A percentile compares a stretch with the other conserved stretches of the same genome.
Evolutionary conservation across 2,888 invertebrate species (phyloP).

Genomic region (Agriopis marginaria): DNA sequence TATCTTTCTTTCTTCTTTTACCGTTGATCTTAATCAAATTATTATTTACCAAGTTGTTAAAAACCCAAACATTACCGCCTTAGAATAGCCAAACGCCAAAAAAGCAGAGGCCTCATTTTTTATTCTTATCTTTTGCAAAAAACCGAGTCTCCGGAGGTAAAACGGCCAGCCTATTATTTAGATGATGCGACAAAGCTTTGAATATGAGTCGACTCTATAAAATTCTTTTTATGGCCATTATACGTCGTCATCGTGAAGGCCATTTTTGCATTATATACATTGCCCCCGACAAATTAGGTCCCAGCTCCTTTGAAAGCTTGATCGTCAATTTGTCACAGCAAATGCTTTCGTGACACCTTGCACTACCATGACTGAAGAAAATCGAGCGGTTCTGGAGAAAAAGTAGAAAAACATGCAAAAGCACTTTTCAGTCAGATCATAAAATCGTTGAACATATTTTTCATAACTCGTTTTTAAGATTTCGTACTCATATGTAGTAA

Average conservation of each 20-base stretch:
- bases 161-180: constrained; percentile 72
- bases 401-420: constrained; percentile 30
- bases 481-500: no score
- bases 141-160: constrained; percentile 62
- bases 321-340: constrained; percentile 22
- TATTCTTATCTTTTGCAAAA: constrained; percentile 63
- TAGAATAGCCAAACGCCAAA: constrained; percentile 45
- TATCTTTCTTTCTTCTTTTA: not conserved
- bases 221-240: constrained; percentile 53
- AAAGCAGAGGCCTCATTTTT: constrained; percentile 55
- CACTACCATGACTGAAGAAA: constrained; percentile 21
- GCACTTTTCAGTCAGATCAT: constrained; percentile 1
- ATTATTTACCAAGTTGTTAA: constrained; percentile 4
- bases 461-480: not conserved
- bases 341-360: constrained; percentile 29
- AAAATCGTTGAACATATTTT: not conserved
- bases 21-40: not conserved
- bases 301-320: constrained; percentile 26
- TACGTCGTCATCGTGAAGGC: constrained; percentile 52
- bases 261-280: constrained; percentile 55
- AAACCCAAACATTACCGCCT: not conserved
- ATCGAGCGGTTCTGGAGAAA: constrained; percentile 12
- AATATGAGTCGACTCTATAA: constrained; percentile 64
- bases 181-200: constrained; percentile 72
- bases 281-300: constrained; percentile 45